phyloP scores from a whole-genome alignment of 2,113 vertebrate genomes.

The Murina feae region DNA sequence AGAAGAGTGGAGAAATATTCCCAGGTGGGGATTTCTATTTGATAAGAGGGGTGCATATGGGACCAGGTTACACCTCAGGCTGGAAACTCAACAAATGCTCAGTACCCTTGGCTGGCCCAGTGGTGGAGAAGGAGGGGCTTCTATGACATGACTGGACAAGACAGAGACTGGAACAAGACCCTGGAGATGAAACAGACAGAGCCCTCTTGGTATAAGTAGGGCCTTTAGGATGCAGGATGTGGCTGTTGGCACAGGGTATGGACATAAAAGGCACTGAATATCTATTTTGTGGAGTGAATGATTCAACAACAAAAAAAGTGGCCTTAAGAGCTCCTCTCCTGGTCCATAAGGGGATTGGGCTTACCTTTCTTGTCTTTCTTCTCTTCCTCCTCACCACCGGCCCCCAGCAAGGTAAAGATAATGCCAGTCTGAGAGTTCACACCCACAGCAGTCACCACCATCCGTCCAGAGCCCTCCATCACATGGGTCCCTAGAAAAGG shows the following conservation, averaged over 20 bases:
- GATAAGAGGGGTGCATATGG: not conserved
- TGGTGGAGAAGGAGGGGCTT: not conserved
- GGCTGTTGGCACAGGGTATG: not conserved
- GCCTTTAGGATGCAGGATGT: not conserved
- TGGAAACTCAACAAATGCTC: not conserved
- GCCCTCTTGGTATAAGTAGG: not conserved
- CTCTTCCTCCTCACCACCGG: conserved; percentile 93
- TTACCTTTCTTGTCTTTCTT: conserved; percentile 99
- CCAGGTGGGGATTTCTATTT: not conserved
- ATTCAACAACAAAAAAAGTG: conserved; percentile 27
- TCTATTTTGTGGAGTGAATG: conserved; percentile 31
- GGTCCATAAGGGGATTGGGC: not conserved
- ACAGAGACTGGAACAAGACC: conserved; percentile 67
- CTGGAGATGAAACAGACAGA: conserved; percentile 61
- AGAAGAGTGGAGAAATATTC: not conserved
- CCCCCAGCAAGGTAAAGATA: conserved; percentile 96
- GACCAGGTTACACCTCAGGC: not conserved
- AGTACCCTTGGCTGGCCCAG: not conserved
- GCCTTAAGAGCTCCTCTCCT: conserved; percentile 44
- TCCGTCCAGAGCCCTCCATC: conserved; percentile 98
- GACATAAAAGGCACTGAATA: conserved; percentile 38
- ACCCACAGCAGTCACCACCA: conserved; percentile 96
- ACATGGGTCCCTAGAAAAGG: conserved; percentile 91
- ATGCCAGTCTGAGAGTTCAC: conserved; percentile 99
- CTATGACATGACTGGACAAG: conserved; percentile 65